Evolutionary conservation across 1,140 invertebrate genomes (phyloP), one percentile per base, ranked within the genome.

Genomic region (Homalodisca vitripennis): DNA sequence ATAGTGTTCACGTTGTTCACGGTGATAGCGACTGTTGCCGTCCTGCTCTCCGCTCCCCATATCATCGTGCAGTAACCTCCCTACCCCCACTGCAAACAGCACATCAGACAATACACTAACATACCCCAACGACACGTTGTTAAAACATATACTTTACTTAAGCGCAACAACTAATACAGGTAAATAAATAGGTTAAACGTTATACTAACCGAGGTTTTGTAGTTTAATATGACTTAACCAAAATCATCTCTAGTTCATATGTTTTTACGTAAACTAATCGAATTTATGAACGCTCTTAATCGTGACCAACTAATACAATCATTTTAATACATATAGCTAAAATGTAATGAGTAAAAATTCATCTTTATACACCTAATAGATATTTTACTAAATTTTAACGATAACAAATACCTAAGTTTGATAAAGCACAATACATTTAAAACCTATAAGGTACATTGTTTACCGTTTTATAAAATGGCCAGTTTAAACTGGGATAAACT

Each of bases 1-100:
- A 93, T 97, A 81, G 89, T 97, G 78, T 99, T 99, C 86, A 94
- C 95, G 68, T 82, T 95, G 75, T 98, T 98, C 85, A 98, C 97
- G 72, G 86, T 98, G 78, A 89, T 97, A 77, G 97, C 97, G 71
- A 99, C 97, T 68, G 87, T 95, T 75, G 92, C 93, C 69, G 95
- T 98, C 77, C 85, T 99, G 73, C 86, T 93, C 71, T 94, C 92
- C 70, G 95, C 95, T 75, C 95, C 95, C 71, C 95, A 98, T 83
- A 95, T 98, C 80, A 95, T 97, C 79, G 95, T 95, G 80, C 91
- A 93, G 85, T 94, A 66, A 47, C 31, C 34, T 41, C 34, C 34
- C 17, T 17, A 17, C 34, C 6, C 34, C n/a, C 6, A 10, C 17
- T 17, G 34, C 34, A 41, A 6, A 17, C 55, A 30, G 27, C 13